Conservation (phyloP, 2,113 vertebrate genomes). For the Setophaga kirtlandii region DNA sequence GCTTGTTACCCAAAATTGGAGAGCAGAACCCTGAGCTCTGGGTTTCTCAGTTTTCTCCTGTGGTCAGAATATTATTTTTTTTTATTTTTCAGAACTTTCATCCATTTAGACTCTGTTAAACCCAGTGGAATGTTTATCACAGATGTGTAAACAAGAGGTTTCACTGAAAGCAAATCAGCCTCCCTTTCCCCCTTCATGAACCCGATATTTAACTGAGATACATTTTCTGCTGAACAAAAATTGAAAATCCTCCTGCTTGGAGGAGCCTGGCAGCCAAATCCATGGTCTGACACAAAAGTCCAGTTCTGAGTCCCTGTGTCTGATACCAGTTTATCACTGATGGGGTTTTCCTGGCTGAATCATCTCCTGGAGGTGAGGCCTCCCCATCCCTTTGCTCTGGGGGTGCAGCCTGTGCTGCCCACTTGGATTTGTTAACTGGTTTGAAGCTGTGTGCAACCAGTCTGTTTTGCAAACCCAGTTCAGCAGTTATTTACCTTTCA, state of each 20-base stretch:
- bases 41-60: background rate
- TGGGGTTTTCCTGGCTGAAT: background rate
- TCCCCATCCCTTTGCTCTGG: background rate
- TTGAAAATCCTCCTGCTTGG: background rate
- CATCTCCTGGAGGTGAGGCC: background rate
- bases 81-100: background rate
- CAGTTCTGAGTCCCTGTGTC: accelerated
- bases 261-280: background rate
- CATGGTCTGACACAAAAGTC: accelerated
- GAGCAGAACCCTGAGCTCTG: background rate
- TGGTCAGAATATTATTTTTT: background rate
- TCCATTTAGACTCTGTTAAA: background rate
- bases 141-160: background rate
- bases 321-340: accelerated
- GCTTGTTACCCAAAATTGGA: background rate
- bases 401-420: background rate
- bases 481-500: slow-evolving; percentile 84
- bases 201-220: background rate
- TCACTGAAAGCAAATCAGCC: background rate
- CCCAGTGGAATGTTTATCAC: background rate
- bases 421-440: slow-evolving; percentile 34
- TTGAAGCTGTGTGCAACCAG: background rate
- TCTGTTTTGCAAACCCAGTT: slow-evolving; percentile 70
- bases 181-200: background rate
- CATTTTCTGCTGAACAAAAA: background rate